Percentiles rank a stretch among this genome's conserved stretches.
Evolutionary conservation across 2,888 invertebrate genomes (phyloP).

Genomic region (Tachystola acroxantha): DNA sequence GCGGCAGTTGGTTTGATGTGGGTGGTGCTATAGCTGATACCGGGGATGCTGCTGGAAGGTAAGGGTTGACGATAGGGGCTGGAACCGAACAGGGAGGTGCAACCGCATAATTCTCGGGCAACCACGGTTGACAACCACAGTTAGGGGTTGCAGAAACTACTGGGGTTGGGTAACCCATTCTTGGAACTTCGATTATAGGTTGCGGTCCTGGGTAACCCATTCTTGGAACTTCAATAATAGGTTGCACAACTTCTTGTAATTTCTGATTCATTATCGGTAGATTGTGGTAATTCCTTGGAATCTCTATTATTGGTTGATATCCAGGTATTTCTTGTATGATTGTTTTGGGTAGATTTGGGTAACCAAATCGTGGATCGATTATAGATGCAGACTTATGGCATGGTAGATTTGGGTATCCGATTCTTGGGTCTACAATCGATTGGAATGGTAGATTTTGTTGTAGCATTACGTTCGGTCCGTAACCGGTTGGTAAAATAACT

Average conservation of each 20-base stretch:
- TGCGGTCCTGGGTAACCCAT: background rate
- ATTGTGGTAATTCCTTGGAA: background rate
- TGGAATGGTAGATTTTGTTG: no score
- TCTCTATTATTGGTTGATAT: background rate
- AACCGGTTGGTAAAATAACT: constrained; percentile 1
- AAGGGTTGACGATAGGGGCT: constrained; percentile 27
- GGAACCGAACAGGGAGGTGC: constrained; percentile 8
- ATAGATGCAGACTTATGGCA: no score
- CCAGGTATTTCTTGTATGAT: no score
- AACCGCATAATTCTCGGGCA: background rate
- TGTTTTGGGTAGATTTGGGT: background rate
- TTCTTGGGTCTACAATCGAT: no score
- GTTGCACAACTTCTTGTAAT: background rate
- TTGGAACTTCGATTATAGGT: background rate
- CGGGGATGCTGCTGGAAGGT: constrained; percentile 39
- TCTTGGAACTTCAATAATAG: no score
- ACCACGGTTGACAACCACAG: background rate
- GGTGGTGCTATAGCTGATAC: constrained; percentile 32
- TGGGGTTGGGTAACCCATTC: background rate
- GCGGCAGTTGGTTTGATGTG: constrained; percentile 29
- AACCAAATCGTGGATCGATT: no score
- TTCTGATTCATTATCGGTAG: background rate
- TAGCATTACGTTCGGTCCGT: no score
- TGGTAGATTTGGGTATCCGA: background rate
- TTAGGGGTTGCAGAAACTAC: background rate